Conservation (phyloP, 2,888 invertebrate species). For the Melieria crassipennis region DNA sequence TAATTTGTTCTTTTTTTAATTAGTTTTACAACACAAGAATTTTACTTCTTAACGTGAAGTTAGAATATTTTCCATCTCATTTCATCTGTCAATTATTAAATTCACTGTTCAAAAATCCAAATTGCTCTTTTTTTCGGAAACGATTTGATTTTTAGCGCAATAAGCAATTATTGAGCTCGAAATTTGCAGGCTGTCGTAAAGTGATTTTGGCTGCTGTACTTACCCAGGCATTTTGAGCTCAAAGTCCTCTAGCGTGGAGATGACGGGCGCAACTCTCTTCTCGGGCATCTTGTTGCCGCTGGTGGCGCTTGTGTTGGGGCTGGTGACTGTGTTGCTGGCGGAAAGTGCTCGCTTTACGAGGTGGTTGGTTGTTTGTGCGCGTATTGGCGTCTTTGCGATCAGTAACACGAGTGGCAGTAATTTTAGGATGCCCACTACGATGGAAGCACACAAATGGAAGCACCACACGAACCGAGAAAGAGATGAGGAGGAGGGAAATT, state of each 20-base stretch:
- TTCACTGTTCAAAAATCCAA: no score
- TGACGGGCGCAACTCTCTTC: constrained; percentile 54
- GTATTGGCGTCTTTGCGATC: constrained; percentile 17
- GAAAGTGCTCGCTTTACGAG: constrained; percentile 15
- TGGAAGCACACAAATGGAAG: no score
- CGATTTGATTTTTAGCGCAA: no score
- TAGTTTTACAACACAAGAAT: no score
- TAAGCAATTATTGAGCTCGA: no score
- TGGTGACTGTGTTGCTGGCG: constrained; percentile 73
- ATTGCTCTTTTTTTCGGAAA: no score
- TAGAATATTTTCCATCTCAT: no score
- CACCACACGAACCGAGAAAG: not conserved
- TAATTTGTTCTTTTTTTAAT: no score
- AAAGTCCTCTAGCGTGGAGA: constrained; percentile 56
- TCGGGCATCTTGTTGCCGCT: constrained; percentile 52
- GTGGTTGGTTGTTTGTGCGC: not conserved
- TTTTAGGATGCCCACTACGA: constrained; percentile 22
- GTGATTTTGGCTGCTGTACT: constrained; percentile 41
- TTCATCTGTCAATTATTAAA: no score
- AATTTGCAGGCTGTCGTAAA: no score
- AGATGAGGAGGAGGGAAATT: not conserved
- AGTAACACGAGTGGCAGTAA: constrained; percentile 20
- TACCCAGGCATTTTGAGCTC: constrained; percentile 59
- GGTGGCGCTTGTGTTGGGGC: constrained; percentile 49
- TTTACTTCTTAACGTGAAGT: no score